Evolutionary conservation across 2,888 invertebrate genomes (phyloP).

Genomic region (Ernsta delagoae): DNA sequence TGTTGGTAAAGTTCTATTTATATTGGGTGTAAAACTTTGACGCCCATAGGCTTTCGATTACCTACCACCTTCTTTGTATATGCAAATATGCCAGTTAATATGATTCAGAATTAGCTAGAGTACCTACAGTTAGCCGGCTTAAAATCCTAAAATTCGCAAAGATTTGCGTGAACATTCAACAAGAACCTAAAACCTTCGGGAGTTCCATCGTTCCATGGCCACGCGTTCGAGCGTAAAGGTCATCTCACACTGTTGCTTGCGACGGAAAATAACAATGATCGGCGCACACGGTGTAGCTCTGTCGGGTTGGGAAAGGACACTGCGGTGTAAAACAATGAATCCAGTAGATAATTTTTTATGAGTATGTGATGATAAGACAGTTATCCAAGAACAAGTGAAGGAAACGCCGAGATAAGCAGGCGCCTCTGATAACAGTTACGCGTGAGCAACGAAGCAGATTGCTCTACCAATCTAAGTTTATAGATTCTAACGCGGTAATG

Average conservation of each 20-base stretch:
- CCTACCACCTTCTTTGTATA: not conserved
- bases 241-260: conserved; percentile 62
- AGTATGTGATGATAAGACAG: conserved; percentile 48
- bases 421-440: conserved; percentile 42
- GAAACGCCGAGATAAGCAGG: conserved; percentile 54
- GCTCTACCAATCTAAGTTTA: not conserved
- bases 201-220: conserved; percentile 75
- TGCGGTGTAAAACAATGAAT: conserved; percentile 44
- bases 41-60: conserved; percentile 41
- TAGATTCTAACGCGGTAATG: too few species aligned
- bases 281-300: conserved; percentile 44
- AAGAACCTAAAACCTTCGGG: conserved; percentile 71
- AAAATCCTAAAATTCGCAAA: conserved; percentile 9
- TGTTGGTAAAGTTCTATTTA: too few species aligned
- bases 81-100: not conserved
- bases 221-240: conserved; percentile 74
- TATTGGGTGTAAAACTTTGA: too few species aligned
- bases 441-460: conserved; percentile 25
- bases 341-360: conserved; percentile 41
- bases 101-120: not conserved
- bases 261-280: conserved; percentile 54
- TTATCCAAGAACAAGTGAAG: conserved; percentile 54
- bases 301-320: conserved; percentile 41
- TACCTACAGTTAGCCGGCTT: not conserved
- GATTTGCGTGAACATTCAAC: conserved; percentile 51